Evolutionary conservation across 2,113 vertebrate species (phyloP), one percentile per base, ranked within the genome.

Genomic region (Campylomormyrus tamandua): DNA sequence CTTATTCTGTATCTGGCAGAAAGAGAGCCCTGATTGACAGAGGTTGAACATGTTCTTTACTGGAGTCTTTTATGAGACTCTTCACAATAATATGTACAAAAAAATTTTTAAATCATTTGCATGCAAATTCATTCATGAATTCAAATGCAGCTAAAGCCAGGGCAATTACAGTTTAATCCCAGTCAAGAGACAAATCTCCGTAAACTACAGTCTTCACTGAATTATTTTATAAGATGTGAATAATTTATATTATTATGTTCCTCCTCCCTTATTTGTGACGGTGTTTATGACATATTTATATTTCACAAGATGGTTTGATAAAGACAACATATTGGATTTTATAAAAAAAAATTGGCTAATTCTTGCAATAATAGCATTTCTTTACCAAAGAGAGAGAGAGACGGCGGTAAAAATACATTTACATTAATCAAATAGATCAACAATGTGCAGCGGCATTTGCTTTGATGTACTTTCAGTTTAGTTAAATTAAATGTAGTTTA

Each of bases 91-190:
- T 80, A 77, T 17, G 70, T 39, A 39, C 35, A 39, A 15, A 77
- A 2, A 17, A 6, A 1, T 0, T 6, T 19, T 0, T 1, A 7
- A 77, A 77, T 39, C 70, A 77, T 77, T 39, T 77, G 74, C 15
- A 80, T 80, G 74, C 74, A 80, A 42, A 80, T 80, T 80, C 74
- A 39, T 39, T 80, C 74, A 80, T 80, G 17, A 80, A 80, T 80
- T 80, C 74, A 80, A 80, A 80, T 19, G 13, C 35, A 80, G 35
- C 17, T 39, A 80, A 80, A 42, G 74, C 74, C 31, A 42, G 35
- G 74, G 13, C 27, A 80, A 80, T 35, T 80, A 42, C 74, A 80
- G 13, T 80, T 80, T 17, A 80, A 80, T 42, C 35, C 35, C 7
- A 80, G 74, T 39, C 74, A 42, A 42, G 35, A 80, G 35, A 42